Percentiles rank a stretch among this genome's conserved stretches.
phyloP scores from a whole-genome alignment of 2,113 vertebrate genomes.

The Alexandromys fortis region DNA sequence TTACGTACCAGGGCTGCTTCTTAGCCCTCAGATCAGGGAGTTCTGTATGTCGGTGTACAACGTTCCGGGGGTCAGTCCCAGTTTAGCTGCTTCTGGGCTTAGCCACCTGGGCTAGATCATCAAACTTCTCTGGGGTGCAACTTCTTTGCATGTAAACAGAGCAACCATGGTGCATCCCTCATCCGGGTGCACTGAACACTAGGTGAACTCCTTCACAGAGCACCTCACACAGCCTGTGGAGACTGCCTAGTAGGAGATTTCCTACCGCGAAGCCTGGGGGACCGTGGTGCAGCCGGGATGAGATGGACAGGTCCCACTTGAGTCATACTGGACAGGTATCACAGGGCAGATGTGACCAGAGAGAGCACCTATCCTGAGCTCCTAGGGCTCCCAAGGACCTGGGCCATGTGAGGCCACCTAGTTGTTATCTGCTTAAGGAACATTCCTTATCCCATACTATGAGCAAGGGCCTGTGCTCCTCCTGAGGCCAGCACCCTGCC shows the following conservation, averaged over 20 bases:
- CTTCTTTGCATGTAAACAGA: no score
- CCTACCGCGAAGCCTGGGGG: not conserved
- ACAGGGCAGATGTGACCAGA: not conserved
- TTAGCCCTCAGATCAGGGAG: accelerated
- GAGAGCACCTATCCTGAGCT: accelerated
- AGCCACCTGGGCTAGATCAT: accelerated
- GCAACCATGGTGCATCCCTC: accelerated
- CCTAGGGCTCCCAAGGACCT: not conserved
- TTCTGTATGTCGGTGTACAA: not conserved
- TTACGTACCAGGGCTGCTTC: accelerated
- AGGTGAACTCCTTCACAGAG: accelerated
- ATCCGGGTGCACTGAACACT: accelerated
- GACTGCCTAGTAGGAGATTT: no score
- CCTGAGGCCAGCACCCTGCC: accelerated
- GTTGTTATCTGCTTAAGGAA: not conserved
- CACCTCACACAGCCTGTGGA: accelerated
- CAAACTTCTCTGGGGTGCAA: not conserved
- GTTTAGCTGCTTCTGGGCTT: not conserved
- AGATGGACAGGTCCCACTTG: not conserved
- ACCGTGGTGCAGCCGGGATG: accelerated
- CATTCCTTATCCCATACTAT: accelerated
- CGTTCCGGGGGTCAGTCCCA: accelerated
- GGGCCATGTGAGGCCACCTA: no score
- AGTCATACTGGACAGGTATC: not conserved
- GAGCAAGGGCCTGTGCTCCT: not conserved